phyloP scores from a whole-genome alignment of 2,113 vertebrate genomes.

The Mustelus asterias region DNA sequence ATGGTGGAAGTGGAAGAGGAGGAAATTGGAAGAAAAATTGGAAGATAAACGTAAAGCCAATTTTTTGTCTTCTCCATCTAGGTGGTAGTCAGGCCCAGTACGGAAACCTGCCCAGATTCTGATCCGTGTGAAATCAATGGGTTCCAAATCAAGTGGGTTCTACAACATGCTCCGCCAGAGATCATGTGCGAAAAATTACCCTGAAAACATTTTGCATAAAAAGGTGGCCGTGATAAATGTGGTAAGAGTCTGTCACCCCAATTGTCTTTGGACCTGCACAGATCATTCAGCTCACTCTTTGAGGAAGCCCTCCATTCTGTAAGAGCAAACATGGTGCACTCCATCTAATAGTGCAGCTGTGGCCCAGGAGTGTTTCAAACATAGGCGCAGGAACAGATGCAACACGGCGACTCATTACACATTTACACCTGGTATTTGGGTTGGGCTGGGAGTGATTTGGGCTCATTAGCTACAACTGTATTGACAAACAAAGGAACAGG shows the following conservation, averaged over 20 bases:
- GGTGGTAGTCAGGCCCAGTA: not conserved
- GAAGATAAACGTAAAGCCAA: not conserved
- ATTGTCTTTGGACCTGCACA: not conserved
- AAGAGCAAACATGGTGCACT: not conserved
- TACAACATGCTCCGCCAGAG: no score
- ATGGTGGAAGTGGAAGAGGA: not conserved
- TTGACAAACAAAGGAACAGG: not conserved
- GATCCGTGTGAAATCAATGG: not conserved
- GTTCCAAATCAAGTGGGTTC: not conserved
- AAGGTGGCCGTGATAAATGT: not conserved
- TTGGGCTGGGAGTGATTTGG: not conserved
- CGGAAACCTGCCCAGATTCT: not conserved
- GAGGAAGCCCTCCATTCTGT: not conserved
- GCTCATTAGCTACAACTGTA: not conserved
- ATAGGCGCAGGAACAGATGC: not conserved
- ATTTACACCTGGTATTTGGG: no score
- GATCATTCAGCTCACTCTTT: not conserved
- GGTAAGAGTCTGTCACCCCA: not conserved
- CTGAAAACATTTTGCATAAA: not conserved
- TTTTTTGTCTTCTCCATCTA: not conserved
- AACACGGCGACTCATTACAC: not conserved
- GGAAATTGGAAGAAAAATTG: not conserved
- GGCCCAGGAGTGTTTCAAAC: not conserved
- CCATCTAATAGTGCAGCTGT: not conserved
- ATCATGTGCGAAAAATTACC: no score